Base-by-base conservation (phyloP, 2,888 invertebrate species). In the Andrena bicolor region DNA sequence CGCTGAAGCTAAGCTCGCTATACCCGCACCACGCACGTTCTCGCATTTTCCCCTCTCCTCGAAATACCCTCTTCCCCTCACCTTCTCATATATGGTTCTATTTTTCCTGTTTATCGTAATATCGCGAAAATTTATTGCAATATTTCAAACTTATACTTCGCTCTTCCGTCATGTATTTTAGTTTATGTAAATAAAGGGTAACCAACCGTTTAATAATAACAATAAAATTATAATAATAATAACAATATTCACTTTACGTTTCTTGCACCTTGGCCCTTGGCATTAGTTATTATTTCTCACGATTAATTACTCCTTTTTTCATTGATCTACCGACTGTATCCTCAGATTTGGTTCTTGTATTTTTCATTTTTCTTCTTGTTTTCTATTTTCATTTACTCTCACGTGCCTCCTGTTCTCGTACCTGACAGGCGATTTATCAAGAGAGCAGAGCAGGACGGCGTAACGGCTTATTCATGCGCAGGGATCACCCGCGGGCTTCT, bases 401-500 rank as follows among this genome's bases (percentile, higher is more conserved):
- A 35, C n/a, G 51, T 5, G 63, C 41, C 41, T 41, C 41, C 41
- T 16, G 41, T 41, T 41, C 41, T 5, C 41, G 41, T 16, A 41
- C 41, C 41, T 63, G 74, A 41, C 76, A 78, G 82, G 91, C 91
- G 87, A 93, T 93, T 93, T 92, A 93, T 93, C 93, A 93, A 91
- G 85, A 83, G 88, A 85, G 80, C 84, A 80, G 88, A 88, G 86
- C 85, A 87, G 84, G 87, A 83, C 79, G 41, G 60, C 86, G 86
- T 93, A 91, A 92, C 92, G 89, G 90, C 90, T 93, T 92, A 93
- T 93, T 93, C 93, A 92, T 93, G 91, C 90, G 88, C 83, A 79
- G 87, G 88, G 87, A 90, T 90, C 89, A 88, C 88, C 82, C 84
- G 80, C 85, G 66, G 81, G 71, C 77, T 80, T 81, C 79, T 71